Conservation (phyloP, 2,888 invertebrate genomes). For the Philonicus albiceps region DNA sequence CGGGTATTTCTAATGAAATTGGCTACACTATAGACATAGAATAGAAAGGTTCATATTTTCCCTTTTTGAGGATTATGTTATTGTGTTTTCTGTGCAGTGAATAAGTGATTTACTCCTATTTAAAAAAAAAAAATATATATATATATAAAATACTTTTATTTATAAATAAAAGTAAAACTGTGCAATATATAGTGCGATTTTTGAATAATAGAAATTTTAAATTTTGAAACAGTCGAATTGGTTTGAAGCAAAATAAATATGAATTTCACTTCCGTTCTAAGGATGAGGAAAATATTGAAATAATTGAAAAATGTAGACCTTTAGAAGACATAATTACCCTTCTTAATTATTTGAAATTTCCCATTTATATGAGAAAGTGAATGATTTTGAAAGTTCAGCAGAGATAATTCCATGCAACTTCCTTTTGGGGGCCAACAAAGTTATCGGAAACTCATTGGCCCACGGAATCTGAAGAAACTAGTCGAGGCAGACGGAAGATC, state of each 20-base stretch:
- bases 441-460: conserved; percentile 50
- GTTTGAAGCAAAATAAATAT: not conserved
- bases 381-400: conserved; percentile 28
- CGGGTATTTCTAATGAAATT: not conserved
- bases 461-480: not conserved
- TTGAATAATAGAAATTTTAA: not conserved
- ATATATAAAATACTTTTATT: not conserved
- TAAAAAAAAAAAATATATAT: not conserved
- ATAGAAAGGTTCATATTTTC: not conserved
- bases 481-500: not conserved
- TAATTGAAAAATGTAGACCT: not conserved
- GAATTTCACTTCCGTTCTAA: not conserved
- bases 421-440: conserved; percentile 52
- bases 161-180: not conserved
- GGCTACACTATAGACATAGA: not conserved
- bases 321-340: not conserved
- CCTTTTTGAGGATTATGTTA: not conserved
- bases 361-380: conserved; percentile 20
- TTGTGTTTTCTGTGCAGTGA: not conserved
- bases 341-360: not conserved
- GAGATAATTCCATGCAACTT: conserved; percentile 49
- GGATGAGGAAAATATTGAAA: not conserved
- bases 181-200: not conserved
- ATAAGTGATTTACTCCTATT: not conserved
- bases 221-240: not conserved